A percentile compares a stretch with the other conserved stretches of the same genome.
These are phyloP conservation scores for Metopia argyrocephala DNA, from an alignment of 2,888 invertebrate species.

Conservation along the genomic window DNA sequence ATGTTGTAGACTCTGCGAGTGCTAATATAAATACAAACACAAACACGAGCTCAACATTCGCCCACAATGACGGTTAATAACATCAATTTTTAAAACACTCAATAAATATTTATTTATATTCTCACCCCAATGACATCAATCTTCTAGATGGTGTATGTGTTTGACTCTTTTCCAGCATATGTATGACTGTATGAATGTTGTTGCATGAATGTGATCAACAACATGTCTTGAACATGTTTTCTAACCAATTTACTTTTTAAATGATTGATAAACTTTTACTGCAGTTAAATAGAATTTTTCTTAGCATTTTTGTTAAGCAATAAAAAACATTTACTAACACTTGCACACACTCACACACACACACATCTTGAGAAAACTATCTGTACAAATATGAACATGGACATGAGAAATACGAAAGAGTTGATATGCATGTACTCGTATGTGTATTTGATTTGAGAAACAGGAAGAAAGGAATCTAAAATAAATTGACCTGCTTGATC, in stretches of 20 bases:
- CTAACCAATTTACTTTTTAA: constrained; percentile 76
- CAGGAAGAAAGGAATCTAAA: constrained; percentile 57
- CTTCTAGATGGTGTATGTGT: not conserved
- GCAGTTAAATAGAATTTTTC: constrained; percentile 53
- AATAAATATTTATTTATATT: not conserved
- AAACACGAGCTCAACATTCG: too few relatives aligned
- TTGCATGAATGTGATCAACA: constrained; percentile 34
- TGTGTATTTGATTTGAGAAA: constrained; percentile 42
- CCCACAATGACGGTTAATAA: not conserved
- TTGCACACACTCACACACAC: not conserved
- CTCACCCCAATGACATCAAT: not conserved
- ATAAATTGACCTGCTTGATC: constrained; percentile 64
- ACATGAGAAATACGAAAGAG: constrained; percentile 11
- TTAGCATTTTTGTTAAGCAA: not conserved
- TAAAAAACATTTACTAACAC: not conserved
- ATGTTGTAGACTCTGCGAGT: too few relatives aligned
- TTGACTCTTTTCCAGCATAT: constrained; percentile 36
- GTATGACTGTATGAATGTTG: not conserved
- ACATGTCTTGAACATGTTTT: constrained; percentile 71
- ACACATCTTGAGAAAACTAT: not conserved
- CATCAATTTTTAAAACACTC: not conserved
- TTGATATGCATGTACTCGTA: not conserved
- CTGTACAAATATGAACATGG: constrained; percentile 32
- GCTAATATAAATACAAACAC: not conserved
- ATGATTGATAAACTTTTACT: constrained; percentile 76